These are phyloP conservation scores for Tragelaphus strepsiceros DNA, from an alignment of 2,113 vertebrate genomes.

Conservation along the genomic window DNA sequence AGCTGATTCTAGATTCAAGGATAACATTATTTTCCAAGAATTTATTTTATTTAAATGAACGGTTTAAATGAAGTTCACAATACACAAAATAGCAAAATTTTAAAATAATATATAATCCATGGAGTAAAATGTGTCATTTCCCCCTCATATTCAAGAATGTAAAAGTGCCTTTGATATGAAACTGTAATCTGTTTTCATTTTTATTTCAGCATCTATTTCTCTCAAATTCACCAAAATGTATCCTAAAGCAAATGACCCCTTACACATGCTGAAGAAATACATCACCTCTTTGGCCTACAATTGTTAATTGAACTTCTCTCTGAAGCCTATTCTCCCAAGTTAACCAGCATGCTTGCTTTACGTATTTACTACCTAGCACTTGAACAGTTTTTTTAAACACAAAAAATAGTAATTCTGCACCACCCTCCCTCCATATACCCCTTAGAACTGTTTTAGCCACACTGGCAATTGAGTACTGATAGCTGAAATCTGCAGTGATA, in stretches of 20 bases:
- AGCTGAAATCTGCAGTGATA: slow-evolving; percentile 68
- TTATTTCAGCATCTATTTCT: slow-evolving; percentile 73
- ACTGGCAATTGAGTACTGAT: slow-evolving; percentile 40
- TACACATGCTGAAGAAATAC: slow-evolving; percentile 70
- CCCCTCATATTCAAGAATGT: slow-evolving; percentile 36
- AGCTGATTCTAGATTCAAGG: background rate
- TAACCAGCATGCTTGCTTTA: slow-evolving; percentile 70
- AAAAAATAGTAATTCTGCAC: slow-evolving; percentile 47
- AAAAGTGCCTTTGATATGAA: slow-evolving; percentile 65
- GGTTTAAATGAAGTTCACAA: slow-evolving; percentile 50
- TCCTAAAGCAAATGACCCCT: slow-evolving; percentile 80
- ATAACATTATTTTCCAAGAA: background rate
- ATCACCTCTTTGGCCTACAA: slow-evolving; percentile 74
- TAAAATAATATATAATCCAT: slow-evolving; percentile 51
- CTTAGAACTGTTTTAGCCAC: slow-evolving; percentile 49
- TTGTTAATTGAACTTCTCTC: slow-evolving; percentile 78
- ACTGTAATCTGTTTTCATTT: slow-evolving; percentile 72
- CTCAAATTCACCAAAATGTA: slow-evolving; percentile 79
- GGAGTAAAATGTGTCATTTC: slow-evolving; percentile 28
- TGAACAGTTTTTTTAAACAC: slow-evolving; percentile 56
- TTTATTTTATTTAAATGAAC: background rate
- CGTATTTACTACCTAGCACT: slow-evolving; percentile 75
- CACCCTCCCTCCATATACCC: background rate
- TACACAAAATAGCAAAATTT: slow-evolving; percentile 62
- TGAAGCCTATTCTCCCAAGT: slow-evolving; percentile 72